Evolutionary conservation across 2,888 invertebrate species (phyloP), one percentile per base, ranked within the genome.

Genomic region (Caenorhabditis sp.): DNA sequence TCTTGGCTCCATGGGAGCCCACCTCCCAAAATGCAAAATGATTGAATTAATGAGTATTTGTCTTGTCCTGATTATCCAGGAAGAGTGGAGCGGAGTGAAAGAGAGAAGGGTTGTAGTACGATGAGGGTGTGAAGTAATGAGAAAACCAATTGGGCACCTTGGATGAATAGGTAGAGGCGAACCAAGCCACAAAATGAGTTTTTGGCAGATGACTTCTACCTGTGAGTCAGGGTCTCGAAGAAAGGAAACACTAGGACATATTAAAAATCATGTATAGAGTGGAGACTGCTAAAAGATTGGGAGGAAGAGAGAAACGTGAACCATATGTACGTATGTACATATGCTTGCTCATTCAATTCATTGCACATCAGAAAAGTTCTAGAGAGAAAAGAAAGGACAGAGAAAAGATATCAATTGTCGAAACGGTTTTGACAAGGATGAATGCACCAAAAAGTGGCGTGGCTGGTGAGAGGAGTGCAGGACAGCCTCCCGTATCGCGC

Each of bases 261-360:
- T 62, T 62, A 61, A 71, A 62, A 71, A 71, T 71, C 55, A 61
- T 61, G 61, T 71, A 61, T 48, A 61, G 53, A 59, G 50, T 46
- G 63, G 56, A 65, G 30, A 46, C 48, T 52, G 46, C 46, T 45
- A 59, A 55, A 50, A 58, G 43, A 53, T 63, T 43, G 53, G 32
- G 26, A 53, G 24, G 32, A 17, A 39, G 37, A 39, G 50, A n/a
- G 62, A 62, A 71, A 71, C 61, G 71, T 59, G 37, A 70, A 70
- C 59, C 70, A 70, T 70, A 70, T 70, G 70, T 70, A 59, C 50
- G 56, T 59, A 59, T 70, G 70, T 70, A 70, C 70, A 70, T 70
- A 59, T 70, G 70, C 70, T 70, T 35, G 27, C 61, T 71, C 61
- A 71, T 61, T 62, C 59, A 71, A 55, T 56, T 41, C 71, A 71